Evolutionary conservation across 2,113 vertebrate genomes (phyloP).

Genomic region (Lepus timidus): DNA sequence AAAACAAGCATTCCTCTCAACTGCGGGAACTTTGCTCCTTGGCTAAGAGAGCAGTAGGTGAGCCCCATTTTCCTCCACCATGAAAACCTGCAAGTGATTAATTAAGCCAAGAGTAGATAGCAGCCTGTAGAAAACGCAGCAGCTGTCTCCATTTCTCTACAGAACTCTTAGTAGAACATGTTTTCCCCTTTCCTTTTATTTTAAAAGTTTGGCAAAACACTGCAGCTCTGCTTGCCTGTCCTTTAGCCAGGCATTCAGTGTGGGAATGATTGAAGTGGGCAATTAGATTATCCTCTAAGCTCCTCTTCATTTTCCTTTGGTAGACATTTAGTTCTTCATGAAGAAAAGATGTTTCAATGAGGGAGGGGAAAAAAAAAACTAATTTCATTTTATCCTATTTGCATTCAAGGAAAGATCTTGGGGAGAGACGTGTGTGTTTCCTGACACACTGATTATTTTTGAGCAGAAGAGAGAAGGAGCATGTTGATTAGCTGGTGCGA

Average conservation of each 20-base stretch:
- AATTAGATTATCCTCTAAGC: conserved; percentile 48
- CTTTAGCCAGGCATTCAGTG: conserved; percentile 37
- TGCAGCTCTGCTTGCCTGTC: conserved; percentile 14
- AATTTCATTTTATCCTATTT: conserved; percentile 56
- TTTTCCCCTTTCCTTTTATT: conserved; percentile 30
- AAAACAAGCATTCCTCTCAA: neutral
- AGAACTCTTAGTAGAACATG: neutral
- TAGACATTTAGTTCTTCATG: conserved; percentile 59
- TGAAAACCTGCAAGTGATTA: conserved; percentile 28
- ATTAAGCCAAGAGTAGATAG: conserved; percentile 46
- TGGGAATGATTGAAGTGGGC: conserved; percentile 63
- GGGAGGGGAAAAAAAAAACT: neutral
- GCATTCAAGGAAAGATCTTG: conserved; percentile 1
- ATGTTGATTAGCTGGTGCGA: conserved; percentile 12
- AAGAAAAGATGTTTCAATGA: conserved; percentile 36
- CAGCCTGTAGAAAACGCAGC: neutral
- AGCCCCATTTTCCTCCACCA: neutral
- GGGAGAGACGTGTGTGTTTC: neutral
- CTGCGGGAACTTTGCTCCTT: neutral
- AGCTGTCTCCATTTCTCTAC: conserved; percentile 57
- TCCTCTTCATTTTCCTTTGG: conserved; percentile 41
- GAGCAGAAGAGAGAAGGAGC: neutral
- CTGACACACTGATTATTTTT: conserved; percentile 23
- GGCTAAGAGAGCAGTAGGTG: neutral
- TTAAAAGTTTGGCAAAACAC: conserved; percentile 53